A percentile compares a stretch with the other conserved stretches of the same genome.
phyloP scores from a whole-genome alignment of 2,797 vertebrate genomes.

The Fundulus diaphanus region DNA sequence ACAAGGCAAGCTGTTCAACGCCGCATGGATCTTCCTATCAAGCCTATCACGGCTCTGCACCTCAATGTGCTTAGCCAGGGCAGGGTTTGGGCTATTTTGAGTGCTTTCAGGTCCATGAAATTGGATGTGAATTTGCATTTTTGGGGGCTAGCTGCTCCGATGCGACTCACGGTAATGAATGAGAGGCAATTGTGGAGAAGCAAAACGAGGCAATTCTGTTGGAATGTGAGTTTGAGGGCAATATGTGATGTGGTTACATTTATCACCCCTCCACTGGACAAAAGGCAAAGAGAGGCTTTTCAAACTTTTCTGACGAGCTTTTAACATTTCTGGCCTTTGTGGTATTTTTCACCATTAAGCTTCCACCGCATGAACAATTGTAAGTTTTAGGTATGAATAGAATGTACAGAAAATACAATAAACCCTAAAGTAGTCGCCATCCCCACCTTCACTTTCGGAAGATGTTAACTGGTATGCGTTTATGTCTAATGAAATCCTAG shows the following conservation, averaged over 20 bases:
- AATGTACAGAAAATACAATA: background rate
- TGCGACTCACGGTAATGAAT: conserved; percentile 71
- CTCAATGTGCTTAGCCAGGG: conserved; percentile 61
- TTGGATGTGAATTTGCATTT: conserved; percentile 79
- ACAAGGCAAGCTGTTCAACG: conserved; percentile 76
- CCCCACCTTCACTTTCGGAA: background rate
- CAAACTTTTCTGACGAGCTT: conserved; percentile 21
- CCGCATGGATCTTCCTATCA: conserved; percentile 73
- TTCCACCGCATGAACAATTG: background rate
- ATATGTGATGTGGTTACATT: conserved; percentile 47
- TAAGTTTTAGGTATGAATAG: background rate
- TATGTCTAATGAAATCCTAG: background rate
- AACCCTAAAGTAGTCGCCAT: background rate
- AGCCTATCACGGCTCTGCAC: conserved; percentile 68
- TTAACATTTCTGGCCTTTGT: conserved; percentile 3
- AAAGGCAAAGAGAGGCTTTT: conserved; percentile 16
- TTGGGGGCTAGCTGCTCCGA: conserved; percentile 62
- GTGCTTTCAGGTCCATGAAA: conserved; percentile 79
- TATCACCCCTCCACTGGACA: conserved; percentile 33
- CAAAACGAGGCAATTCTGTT: conserved; percentile 47
- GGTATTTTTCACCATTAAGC: conserved; percentile 16
- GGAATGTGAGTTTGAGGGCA: conserved; percentile 43
- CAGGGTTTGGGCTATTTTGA: conserved; percentile 71
- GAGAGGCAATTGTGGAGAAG: conserved; percentile 49
- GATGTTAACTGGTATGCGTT: background rate